Evolutionary conservation across 2,113 vertebrate genomes (phyloP), one percentile per base, ranked within the genome.

Genomic region (Cynocephalus volans): DNA sequence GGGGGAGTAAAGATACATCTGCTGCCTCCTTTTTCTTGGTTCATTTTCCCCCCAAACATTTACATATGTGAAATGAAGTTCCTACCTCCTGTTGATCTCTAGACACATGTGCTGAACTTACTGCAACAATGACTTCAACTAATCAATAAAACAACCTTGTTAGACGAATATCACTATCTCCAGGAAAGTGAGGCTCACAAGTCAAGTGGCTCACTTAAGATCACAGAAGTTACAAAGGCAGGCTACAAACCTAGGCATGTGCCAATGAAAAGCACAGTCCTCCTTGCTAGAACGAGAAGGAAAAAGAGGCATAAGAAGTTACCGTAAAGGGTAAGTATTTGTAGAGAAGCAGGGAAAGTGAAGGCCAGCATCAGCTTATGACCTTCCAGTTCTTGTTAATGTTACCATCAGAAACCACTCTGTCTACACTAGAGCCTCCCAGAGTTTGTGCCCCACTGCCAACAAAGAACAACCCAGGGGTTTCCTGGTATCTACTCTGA

Each of bases 401-500:
- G 31, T 3, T 54, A 56, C 11, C 1, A 60, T 52, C n/a, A 31
- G 15, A 89, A 19, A 48, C 3, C 19, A 28, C 8, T 13, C 36
- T 60, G 13, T 84, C 36, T n/a, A 19, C 0, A 52, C 1, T 48
- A 41, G 45, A 82, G 11, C 14, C 4, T 85, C 18, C 31, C 24
- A 0, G 8, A 69, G 11, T 15, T 17, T 13, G 12, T 45, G 8
- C 6, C 33, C n/a, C 8, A 1, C 7, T 19, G 14, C 11, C 18
- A 41, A 21, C 48, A 33, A 1, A 21, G 8, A 75, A 26, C 6
- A 52, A 23, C 3, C 14, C 3, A 26, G n/a, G 1, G 11, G 13
- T 1, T 36, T 50, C 36, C 23, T 67, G 56, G 11, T 56, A 7
- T 73, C 93, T 18, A 17, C 24, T 67, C n/a, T 60, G 8, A 84